Percentiles rank a stretch among this genome's conserved stretches.
phyloP scores from a whole-genome alignment of 2,888 invertebrate genomes.

The Plagodis dolabraria region DNA sequence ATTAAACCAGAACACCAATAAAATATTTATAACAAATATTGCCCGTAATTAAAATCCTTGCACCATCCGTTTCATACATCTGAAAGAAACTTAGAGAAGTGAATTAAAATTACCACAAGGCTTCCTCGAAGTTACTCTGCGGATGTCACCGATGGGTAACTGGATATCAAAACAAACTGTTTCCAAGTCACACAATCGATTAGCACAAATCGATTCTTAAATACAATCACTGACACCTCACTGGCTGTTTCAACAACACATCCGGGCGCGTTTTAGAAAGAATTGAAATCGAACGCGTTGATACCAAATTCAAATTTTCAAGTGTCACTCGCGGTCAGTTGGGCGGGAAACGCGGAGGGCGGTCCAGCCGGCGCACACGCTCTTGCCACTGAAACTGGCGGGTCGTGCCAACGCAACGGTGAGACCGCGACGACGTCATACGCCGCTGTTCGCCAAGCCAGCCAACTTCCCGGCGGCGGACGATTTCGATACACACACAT shows the following conservation, averaged over 20 bases:
- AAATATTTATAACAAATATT: constrained; percentile 22
- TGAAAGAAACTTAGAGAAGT: neutral
- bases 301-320: constrained; percentile 51
- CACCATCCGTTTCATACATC: neutral
- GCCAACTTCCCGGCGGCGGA: constrained; percentile 47
- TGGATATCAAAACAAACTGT: constrained; percentile 46
- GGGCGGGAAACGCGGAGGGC: constrained; percentile 65
- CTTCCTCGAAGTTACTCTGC: constrained; percentile 50
- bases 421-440: constrained; percentile 47
- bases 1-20: constrained; percentile 18
- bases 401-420: constrained; percentile 46
- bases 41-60: constrained; percentile 9
- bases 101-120: constrained; percentile 50
- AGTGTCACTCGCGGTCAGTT: constrained; percentile 68
- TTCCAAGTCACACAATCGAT: constrained; percentile 48
- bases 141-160: constrained; percentile 36
- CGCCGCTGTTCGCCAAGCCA: constrained; percentile 55
- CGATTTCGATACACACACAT: constrained; percentile 49
- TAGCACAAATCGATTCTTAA: constrained; percentile 35
- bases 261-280: constrained; percentile 33
- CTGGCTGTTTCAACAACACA: constrained; percentile 44
- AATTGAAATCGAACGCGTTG: constrained; percentile 39
- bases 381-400: constrained; percentile 68
- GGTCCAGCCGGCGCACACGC: constrained; percentile 73
- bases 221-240: constrained; percentile 45